Conservation (phyloP, 2,888 invertebrate species). For the Heteropelma amictum region DNA sequence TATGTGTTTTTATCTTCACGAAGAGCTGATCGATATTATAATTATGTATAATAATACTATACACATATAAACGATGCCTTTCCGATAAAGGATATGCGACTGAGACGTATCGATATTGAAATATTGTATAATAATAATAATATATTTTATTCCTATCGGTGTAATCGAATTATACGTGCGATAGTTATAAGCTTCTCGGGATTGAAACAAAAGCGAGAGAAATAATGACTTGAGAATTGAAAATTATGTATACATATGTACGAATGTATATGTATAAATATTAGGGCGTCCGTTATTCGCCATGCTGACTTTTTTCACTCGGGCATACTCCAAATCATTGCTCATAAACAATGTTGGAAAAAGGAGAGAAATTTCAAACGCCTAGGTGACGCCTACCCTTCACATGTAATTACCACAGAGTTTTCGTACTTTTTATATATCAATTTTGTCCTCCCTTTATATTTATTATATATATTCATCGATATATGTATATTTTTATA, state of each 20-base stretch:
- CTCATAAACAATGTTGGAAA: background rate
- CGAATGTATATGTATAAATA: no score
- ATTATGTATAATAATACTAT: background rate
- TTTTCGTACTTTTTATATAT: no score
- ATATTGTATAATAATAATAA: no score
- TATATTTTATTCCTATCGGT: slow-evolving; percentile 29
- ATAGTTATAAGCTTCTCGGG: slow-evolving; percentile 2
- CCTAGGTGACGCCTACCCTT: no score
- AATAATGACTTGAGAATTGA: background rate
- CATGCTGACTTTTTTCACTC: no score
- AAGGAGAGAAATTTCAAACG: background rate
- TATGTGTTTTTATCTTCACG: background rate
- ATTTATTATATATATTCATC: no score
- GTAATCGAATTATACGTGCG: slow-evolving; percentile 42
- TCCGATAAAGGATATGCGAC: slow-evolving; percentile 32
- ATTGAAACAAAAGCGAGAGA: background rate
- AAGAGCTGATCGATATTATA: slow-evolving; percentile 9
- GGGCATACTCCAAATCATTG: no score
- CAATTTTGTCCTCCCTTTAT: no score
- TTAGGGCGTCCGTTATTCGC: no score
- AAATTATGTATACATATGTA: no score
- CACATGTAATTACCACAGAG: no score
- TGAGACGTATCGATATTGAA: slow-evolving; percentile 40
- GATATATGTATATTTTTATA: no score
- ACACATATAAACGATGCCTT: slow-evolving; percentile 38